Conservation (phyloP, 1,140 invertebrate genomes). For the Tetragnatha versicolor region DNA sequence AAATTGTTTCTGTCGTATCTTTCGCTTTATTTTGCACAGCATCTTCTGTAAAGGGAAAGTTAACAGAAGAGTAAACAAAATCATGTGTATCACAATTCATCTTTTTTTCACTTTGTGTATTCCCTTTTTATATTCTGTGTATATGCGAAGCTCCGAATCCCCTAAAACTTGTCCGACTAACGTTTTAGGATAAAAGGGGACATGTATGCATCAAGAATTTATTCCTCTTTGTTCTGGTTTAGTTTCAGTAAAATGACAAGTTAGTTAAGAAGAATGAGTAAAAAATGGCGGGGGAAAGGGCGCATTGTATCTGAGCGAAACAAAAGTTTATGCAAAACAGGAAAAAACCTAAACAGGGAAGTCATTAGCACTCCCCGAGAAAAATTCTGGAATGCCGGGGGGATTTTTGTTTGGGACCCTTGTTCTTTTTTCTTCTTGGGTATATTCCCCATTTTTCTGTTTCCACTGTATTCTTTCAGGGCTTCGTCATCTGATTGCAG, state of each 20-base stretch:
- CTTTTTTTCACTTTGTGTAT: slow-evolving; percentile 1
- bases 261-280: slow-evolving; percentile 17
- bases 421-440: too few relatives aligned
- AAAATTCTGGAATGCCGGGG: slow-evolving; percentile 20
- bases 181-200: slow-evolving; percentile 22
- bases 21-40: slow-evolving; percentile 5
- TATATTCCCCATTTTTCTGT: background rate
- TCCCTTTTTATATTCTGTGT: background rate
- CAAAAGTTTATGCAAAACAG: slow-evolving; percentile 34
- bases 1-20: background rate
- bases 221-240: background rate
- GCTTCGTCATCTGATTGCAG: slow-evolving; percentile 26
- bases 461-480: slow-evolving; percentile 15
- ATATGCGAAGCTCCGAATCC: too few relatives aligned
- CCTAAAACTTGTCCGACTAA: slow-evolving; percentile 11
- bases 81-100: slow-evolving; percentile 18
- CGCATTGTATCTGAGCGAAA: too few relatives aligned
- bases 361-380: slow-evolving; percentile 33
- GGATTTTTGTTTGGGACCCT: slow-evolving; percentile 32
- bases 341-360: slow-evolving; percentile 30
- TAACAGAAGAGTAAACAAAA: slow-evolving; percentile 17
- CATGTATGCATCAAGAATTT: slow-evolving; percentile 7
- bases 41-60: slow-evolving; percentile 21
- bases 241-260: slow-evolving; percentile 35
- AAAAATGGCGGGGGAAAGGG: background rate